These are phyloP conservation scores for Chrysogorgia sp. DNA, from an alignment of 92 coral and sea anemone species.

Conservation along the genomic window DNA sequence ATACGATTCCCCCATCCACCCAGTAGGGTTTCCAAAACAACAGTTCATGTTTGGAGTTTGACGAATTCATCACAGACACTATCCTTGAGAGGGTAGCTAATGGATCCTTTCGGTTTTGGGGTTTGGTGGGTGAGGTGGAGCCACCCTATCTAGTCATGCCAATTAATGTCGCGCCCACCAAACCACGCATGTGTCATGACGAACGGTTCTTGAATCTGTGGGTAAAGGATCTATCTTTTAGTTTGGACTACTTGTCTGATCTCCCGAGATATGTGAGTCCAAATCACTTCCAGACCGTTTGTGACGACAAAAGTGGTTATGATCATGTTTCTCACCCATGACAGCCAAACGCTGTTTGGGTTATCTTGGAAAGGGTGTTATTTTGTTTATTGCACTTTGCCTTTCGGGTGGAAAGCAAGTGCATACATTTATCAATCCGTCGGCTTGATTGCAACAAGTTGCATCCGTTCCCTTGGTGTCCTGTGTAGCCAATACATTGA, in stretches of 20 bases:
- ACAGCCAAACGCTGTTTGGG: constrained; percentile 60
- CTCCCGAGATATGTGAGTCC: constrained; percentile 62
- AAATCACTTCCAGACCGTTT: constrained; percentile 65
- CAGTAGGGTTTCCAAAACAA: constrained; percentile 50
- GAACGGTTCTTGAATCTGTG: constrained; percentile 62
- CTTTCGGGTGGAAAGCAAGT: constrained; percentile 72
- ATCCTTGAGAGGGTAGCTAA: constrained; percentile 51
- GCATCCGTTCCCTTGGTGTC: constrained; percentile 45
- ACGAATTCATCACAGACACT: constrained; percentile 55
- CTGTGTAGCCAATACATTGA: constrained; percentile 65
- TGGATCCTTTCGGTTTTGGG: constrained; percentile 59
- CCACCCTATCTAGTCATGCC: constrained; percentile 70
- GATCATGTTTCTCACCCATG: constrained; percentile 52
- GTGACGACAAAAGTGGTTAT: constrained; percentile 70
- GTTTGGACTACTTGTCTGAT: constrained; percentile 56
- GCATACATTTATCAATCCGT: constrained; percentile 58
- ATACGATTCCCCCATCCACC: constrained; percentile 56
- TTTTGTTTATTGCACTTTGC: constrained; percentile 50
- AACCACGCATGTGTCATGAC: constrained; percentile 71
- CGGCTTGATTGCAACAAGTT: constrained; percentile 53
- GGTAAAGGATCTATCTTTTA: constrained; percentile 59
- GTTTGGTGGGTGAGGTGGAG: constrained; percentile 51
- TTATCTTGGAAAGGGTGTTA: constrained; percentile 61
- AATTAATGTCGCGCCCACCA: constrained; percentile 59
- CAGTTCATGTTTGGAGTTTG: constrained; percentile 44